Evolutionary conservation across 2,113 vertebrate species (phyloP), one percentile per base, ranked within the genome.

Genomic region (Apeltes quadracus): DNA sequence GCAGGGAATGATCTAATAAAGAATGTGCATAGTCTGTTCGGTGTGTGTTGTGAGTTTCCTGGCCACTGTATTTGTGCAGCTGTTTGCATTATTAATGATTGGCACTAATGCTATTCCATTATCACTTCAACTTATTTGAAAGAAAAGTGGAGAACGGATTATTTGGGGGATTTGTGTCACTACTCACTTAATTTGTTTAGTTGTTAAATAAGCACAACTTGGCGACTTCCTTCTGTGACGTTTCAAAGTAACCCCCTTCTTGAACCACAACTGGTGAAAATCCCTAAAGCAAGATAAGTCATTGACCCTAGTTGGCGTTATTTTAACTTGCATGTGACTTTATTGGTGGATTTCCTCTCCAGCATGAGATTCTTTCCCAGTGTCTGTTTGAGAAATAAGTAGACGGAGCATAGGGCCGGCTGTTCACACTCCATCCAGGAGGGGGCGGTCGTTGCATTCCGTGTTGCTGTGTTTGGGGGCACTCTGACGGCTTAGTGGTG

Each of bases 1-100:
- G 59, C 82, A 75, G 71, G 63, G 53, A 85, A 79, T 46, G 39
- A 63, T 59, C 46, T 51, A 92, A 91, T 93, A 91, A 92, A 92
- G 64, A 70, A 58, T 61, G 61, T 81, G 51, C 50, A 65, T 69
- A 85, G 59, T 72, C 69, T 69, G 15, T 56, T 20, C 34, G 50
- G 61, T 69, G 54, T 76, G 65, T 69, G 48, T 68, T 61, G 61
- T 46, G 27, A 61, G 41, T 18, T 81, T 55, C 58, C 41, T 81
- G 23, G 20, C 14, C 34, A n/a, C 50, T 43, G 53, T 51, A 14
- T 51, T 13, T 23, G 7, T 41, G 51, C 7, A 0, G 22, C n/a
- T 76, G 22, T 12, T 57, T 9, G 15, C n/a, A 29, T 34, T 6
- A 34, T 34, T 34, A 34, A 34, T 34, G 32, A 34, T 20, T 29